Conservation (phyloP, 2,888 invertebrate genomes). For the Pseudococcus longispinus region DNA sequence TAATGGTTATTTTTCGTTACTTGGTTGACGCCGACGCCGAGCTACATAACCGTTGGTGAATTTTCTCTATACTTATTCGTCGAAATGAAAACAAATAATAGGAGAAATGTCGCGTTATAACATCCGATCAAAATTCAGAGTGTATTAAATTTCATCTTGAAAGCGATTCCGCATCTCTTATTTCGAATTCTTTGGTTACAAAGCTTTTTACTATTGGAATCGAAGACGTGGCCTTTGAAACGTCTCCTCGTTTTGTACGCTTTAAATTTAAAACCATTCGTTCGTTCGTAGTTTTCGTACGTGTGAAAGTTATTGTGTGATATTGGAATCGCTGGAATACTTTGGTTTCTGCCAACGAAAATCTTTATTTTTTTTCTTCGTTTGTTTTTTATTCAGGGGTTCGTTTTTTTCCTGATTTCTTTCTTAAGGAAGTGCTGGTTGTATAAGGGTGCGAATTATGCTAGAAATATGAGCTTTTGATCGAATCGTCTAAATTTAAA, state of each 20-base stretch:
- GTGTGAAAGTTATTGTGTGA: not conserved
- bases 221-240: constrained; percentile 7
- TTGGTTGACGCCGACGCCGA: not conserved
- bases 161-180: not conserved
- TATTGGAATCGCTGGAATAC: not conserved
- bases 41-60: not conserved
- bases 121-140: not conserved
- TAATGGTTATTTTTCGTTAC: not conserved
- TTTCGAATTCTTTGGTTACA: constrained; percentile 13
- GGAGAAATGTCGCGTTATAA: not conserved
- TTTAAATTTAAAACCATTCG: not conserved
- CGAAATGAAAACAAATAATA: constrained; percentile 5
- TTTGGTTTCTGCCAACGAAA: not conserved
- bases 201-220: not conserved
- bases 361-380: constrained; percentile 4
- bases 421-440: not conserved
- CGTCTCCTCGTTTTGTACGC: not conserved
- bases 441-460: not conserved
- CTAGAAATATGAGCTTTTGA: not conserved
- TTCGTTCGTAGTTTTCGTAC: not conserved
- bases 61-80: not conserved
- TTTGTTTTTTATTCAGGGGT: not conserved
- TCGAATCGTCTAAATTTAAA: not conserved
- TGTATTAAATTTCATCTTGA: not conserved
- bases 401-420: not conserved